Conservation (phyloP, 1,140 invertebrate species). For the Ceratina japonica region DNA sequence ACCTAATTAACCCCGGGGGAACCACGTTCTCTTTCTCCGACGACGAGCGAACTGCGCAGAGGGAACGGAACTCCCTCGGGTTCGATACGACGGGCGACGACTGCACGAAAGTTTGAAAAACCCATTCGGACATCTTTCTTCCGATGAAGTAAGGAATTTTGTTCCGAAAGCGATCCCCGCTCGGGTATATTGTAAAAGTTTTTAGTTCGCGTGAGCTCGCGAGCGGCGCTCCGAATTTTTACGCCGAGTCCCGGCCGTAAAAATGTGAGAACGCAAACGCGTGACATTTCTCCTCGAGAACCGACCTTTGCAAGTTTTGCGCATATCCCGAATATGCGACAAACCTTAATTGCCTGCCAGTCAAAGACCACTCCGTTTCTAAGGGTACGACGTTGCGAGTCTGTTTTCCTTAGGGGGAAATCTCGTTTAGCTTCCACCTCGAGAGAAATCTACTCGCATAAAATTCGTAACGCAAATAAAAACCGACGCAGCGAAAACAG, state of each 20-base stretch:
- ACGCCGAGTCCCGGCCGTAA: neutral
- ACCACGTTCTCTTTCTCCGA: neutral
- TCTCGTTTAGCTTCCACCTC: neutral
- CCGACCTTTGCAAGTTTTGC: neutral
- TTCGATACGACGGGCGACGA: neutral
- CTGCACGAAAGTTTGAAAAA: neutral
- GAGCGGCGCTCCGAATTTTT: neutral
- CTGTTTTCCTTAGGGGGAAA: neutral
- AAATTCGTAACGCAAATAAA: neutral
- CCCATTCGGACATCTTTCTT: neutral
- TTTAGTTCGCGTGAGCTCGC: neutral
- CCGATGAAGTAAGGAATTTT: neutral
- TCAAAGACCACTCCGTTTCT: neutral
- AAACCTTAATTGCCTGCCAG: constrained; percentile 9
- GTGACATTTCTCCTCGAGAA: neutral
- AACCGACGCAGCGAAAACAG: neutral
- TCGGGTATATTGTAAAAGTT: neutral
- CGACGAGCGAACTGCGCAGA: neutral
- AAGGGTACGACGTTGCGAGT: neutral
- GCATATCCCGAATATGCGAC: neutral
- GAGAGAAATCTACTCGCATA: neutral
- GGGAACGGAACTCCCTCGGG: no score
- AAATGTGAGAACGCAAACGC: no score
- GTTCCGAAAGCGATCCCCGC: neutral
- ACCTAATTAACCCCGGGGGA: neutral